Base-by-base conservation (phyloP, 2,797 vertebrate genomes). In the Cottoperca gobio region DNA sequence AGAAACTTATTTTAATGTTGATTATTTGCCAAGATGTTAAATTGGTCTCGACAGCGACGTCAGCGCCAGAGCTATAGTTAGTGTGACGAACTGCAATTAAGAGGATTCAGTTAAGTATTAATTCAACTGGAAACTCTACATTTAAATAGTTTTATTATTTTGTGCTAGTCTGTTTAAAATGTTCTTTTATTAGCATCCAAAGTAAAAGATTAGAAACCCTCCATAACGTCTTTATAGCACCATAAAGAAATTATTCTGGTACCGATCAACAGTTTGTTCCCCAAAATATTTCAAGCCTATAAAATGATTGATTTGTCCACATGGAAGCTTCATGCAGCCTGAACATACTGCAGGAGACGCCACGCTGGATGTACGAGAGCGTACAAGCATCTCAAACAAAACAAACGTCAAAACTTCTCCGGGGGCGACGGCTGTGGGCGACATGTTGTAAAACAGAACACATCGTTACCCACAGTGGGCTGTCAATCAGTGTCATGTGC, bases 401-500 rank as follows among this genome's bases (percentile, higher is more conserved):
- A 81, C 85, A 88, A 91, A 88, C 80, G 86, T 89, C 78, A 84
- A 67, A 88, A 82, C 67, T 79, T 81, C 76, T 88, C 79, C 4
- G 45, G 86, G 80, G 84, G 79, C 73, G 67, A 90, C 82, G 79
- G 87, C 89, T 89, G 87, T 60, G 82, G 90, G 88, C 55, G 82
- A 83, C 85, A 68, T 35, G 11, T 57, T 72, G 76, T 74, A 84
- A 87, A 87, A 87, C 63, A 42, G 70, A 87, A 89, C 75, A 83
- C 87, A 89, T 91, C 86, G 86, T 89, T 86, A 89, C 79, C 84
- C 81, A 77, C 81, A 70, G 84, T 35, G 11, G 60, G 76, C 86
- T 92, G 92, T 91, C 90, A 90, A 83, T 93, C 88, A 88, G 37
- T 64, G 88, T 74, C 83, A 84, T 82, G 83, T 67, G 80, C 69